Evolutionary conservation across 2,113 vertebrate species (phyloP), one percentile per base, ranked within the genome.

Genomic region (Condylura cristata): DNA sequence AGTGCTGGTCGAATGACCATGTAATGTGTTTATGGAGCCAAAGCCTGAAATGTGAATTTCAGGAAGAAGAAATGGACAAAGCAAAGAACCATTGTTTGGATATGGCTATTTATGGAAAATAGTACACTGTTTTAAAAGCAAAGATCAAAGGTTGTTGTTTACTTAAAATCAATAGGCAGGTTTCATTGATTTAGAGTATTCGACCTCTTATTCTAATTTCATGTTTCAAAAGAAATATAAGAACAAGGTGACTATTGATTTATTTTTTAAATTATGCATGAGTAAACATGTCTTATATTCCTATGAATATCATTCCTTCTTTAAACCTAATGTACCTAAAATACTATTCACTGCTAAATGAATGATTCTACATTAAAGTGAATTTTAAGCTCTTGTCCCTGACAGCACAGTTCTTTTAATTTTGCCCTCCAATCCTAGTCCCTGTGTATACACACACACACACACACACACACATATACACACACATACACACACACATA

Each of bases 181-280:
- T 88, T 89, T 93, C n/a, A 76, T 39, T 63, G 53, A 95, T 96
- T 81, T 84, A 65, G 61, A 18, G 17, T 86, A 94, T 83, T 84
- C 92, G 63, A 70, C 22, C 74, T 93, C 82, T 92, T 93, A 75
- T 83, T 90, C 76, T n/a, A 94, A 30, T 93, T 94, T 90, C 79
- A 91, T 75, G 70, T 80, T 97, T 96, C 87, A 89, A 92, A 95
- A 68, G 61, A 94, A 95, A 93, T 88, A 93, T 2, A 96, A 87
- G 68, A 96, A 85, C 44, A 95, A 95, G 34, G 63, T 74, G 46
- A 93, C 72, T 92, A 90, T 89, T 87, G 93, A 97, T 96, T 95
- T 84, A 32, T 88, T 92, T 14, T 84, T 95, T 95, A 83, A 96
- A 95, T 96, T 93, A 96, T 95, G 68, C 53, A 81, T 93, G 74